phyloP scores from a whole-genome alignment of 2,888 invertebrate genomes.

The Chalcis sispes region DNA sequence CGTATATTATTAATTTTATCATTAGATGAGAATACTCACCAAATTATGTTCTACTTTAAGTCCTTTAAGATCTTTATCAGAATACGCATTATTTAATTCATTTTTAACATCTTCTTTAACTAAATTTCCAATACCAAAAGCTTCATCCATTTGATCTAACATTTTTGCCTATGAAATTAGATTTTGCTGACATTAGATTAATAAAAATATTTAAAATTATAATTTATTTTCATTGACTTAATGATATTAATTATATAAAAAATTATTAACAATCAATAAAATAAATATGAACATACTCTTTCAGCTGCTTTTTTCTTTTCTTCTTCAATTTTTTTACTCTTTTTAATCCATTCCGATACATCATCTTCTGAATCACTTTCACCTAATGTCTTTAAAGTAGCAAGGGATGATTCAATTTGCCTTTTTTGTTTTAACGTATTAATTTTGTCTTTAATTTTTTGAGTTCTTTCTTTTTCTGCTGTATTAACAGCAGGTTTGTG shows the following conservation, averaged over 20 bases:
- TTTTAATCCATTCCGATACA: slow-evolving; percentile 88
- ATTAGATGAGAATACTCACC: slow-evolving; percentile 67
- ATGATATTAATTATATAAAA: slow-evolving; percentile 2
- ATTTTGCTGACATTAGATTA: slow-evolving; percentile 1
- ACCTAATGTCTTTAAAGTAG: slow-evolving; percentile 80
- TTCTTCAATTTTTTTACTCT: slow-evolving; percentile 84
- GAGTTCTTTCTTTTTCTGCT: slow-evolving; percentile 84
- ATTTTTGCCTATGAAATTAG: slow-evolving; percentile 88
- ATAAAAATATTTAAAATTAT: slow-evolving; percentile 15
- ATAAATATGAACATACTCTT: slow-evolving; percentile 78
- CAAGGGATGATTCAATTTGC: slow-evolving; percentile 83
- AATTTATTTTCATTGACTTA: background rate
- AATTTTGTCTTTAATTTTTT: slow-evolving; percentile 89
- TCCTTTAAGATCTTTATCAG: slow-evolving; percentile 85
- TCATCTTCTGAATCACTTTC: slow-evolving; percentile 87
- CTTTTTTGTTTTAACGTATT: slow-evolving; percentile 88
- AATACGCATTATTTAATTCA: slow-evolving; percentile 81
- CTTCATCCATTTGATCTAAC: slow-evolving; percentile 95
- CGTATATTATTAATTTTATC: background rate
- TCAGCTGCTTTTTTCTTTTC: slow-evolving; percentile 91
- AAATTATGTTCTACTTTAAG: slow-evolving; percentile 91
- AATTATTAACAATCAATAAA: background rate
- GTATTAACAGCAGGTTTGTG: slow-evolving; percentile 90
- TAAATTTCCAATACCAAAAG: slow-evolving; percentile 92
- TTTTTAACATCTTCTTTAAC: slow-evolving; percentile 86